phyloP scores from a whole-genome alignment of 2,888 invertebrate genomes.

The Drosophila colorata region DNA sequence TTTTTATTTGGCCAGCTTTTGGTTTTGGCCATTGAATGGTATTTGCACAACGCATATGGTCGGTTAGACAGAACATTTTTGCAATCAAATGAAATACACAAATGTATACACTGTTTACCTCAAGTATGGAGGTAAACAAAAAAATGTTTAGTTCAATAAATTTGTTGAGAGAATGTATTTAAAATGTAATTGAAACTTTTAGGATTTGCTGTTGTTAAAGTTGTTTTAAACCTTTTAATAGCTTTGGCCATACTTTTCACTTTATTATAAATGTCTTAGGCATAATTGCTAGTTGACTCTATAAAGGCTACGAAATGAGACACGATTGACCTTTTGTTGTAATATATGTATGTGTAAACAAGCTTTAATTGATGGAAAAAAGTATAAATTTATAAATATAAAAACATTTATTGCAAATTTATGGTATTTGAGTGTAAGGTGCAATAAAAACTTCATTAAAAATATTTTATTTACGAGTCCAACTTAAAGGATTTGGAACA shows the following conservation, averaged over 20 bases:
- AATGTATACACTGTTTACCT: neutral
- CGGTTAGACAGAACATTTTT: constrained; percentile 24
- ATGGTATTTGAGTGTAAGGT: too few species aligned
- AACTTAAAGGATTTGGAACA: neutral
- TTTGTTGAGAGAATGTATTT: neutral
- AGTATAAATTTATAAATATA: too few species aligned
- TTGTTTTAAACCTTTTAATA: too few species aligned
- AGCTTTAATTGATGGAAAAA: too few species aligned
- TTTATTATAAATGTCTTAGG: too few species aligned
- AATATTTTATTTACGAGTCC: neutral
- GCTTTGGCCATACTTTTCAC: too few species aligned
- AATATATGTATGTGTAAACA: too few species aligned
- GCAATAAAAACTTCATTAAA: too few species aligned
- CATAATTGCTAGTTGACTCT: too few species aligned
- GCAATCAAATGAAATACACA: constrained; percentile 17
- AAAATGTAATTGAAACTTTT: neutral
- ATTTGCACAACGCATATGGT: constrained; percentile 25
- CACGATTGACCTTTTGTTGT: neutral
- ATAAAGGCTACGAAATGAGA: too few species aligned
- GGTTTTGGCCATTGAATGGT: constrained; percentile 11
- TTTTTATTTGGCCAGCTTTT: constrained; percentile 21
- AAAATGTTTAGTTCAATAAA: neutral
- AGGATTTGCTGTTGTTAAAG: too few species aligned
- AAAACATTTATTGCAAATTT: too few species aligned
- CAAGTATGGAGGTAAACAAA: constrained; percentile 8